These are phyloP conservation scores for Thereva unica DNA, from an alignment of 2,888 invertebrate genomes.

Conservation along the genomic window DNA sequence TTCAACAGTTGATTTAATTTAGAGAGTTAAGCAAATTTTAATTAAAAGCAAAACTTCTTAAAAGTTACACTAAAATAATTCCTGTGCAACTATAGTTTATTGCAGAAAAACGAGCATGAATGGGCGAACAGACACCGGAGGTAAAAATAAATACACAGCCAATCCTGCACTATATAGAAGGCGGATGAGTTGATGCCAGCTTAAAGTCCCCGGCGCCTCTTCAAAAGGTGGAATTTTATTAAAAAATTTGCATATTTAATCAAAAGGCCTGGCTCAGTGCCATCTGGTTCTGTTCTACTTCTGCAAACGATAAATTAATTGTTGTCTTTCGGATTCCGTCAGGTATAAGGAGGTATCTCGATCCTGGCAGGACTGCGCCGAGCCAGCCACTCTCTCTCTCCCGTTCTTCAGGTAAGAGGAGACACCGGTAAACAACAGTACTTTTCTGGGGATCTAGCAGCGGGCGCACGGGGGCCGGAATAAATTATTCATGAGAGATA, in stretches of 20 bases:
- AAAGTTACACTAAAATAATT: no score
- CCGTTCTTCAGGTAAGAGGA: constrained; percentile 3
- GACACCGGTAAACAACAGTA: not conserved
- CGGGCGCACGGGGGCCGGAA: not conserved
- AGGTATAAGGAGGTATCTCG: constrained; percentile 3
- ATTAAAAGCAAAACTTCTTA: no score
- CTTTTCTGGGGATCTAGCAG: not conserved
- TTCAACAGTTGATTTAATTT: no score
- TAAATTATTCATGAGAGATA: constrained; percentile 31
- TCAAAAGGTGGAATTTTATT: constrained; percentile 20
- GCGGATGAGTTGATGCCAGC: not conserved
- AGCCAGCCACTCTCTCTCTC: not conserved
- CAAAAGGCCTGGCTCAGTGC: constrained; percentile 7
- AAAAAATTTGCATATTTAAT: constrained; percentile 29
- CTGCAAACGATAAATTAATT: constrained; percentile 29
- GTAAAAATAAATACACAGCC: no score
- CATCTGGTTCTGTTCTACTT: constrained; percentile 10
- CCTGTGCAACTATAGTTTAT: no score
- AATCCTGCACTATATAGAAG: no score
- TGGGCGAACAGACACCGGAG: no score
- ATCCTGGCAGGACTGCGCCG: not conserved
- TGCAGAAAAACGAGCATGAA: no score
- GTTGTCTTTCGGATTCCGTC: constrained; percentile 23
- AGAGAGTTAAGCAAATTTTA: no score
- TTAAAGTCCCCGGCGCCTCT: constrained; percentile 10